Evolutionary conservation across 2,113 vertebrate species (phyloP).

Genomic region (Climacteris rufus): DNA sequence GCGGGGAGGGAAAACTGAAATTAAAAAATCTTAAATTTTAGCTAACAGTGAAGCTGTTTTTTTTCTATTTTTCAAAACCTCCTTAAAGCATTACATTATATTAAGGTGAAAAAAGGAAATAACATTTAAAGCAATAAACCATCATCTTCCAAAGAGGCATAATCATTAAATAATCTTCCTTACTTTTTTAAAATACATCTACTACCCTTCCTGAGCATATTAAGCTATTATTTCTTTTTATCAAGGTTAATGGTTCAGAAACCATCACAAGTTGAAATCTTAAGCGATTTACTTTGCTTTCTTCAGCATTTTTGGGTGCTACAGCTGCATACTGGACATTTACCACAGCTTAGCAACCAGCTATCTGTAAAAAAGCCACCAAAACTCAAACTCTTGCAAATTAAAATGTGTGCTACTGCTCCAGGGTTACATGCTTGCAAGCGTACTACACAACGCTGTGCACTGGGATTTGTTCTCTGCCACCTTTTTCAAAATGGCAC

Average conservation of each 20-base stretch:
- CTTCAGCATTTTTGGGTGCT: slow-evolving; percentile 66
- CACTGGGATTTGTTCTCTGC: slow-evolving; percentile 26
- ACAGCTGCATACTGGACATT: slow-evolving; percentile 75
- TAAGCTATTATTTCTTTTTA: neutral
- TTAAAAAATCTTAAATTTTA: neutral
- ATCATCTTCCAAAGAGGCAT: neutral
- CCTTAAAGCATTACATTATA: neutral
- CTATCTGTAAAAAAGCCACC: neutral
- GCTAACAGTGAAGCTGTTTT: accelerated
- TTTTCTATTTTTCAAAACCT: neutral
- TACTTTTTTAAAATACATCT: neutral
- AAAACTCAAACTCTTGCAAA: slow-evolving; percentile 65
- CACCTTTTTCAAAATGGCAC: slow-evolving; percentile 44
- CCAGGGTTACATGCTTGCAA: slow-evolving; percentile 34
- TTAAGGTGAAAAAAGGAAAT: neutral
- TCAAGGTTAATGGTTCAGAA: neutral
- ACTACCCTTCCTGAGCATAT: neutral
- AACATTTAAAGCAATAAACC: neutral
- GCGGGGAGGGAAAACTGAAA: neutral
- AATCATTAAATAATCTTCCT: neutral
- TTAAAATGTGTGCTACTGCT: slow-evolving; percentile 31
- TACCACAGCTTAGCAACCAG: slow-evolving; percentile 72
- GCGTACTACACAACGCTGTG: neutral
- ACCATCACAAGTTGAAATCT: neutral
- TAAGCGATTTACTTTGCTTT: neutral